Evolutionary conservation across 2,113 vertebrate genomes (phyloP).

Genomic region (Ctenomys sociabilis): DNA sequence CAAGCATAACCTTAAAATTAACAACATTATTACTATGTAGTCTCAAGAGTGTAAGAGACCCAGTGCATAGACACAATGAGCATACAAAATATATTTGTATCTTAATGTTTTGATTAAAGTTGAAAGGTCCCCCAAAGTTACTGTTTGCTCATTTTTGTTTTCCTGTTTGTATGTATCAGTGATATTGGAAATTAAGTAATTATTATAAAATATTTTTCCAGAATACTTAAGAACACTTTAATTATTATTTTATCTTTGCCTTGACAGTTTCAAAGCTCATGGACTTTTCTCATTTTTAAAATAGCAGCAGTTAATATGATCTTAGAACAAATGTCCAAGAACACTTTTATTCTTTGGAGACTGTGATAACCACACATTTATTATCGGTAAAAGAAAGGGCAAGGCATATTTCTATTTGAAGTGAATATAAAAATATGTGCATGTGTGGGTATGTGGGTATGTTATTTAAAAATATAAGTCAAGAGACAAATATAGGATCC

Average conservation of each 20-base stretch:
- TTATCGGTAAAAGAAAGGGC: slow-evolving; percentile 36
- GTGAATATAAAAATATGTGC: slow-evolving; percentile 59
- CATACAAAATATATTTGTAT: not conserved
- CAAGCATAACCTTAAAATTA: not conserved
- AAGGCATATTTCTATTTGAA: slow-evolving; percentile 54
- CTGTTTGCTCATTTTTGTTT: slow-evolving; percentile 35
- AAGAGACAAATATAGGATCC: slow-evolving; percentile 41
- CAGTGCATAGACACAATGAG: not conserved
- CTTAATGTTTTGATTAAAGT: slow-evolving; percentile 1
- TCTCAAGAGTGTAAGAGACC: not conserved
- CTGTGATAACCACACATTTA: slow-evolving; percentile 35
- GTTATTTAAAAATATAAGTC: slow-evolving; percentile 60
- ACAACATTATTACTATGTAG: not conserved
- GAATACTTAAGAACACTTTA: not conserved
- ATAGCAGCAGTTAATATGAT: slow-evolving; percentile 8
- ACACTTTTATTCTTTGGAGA: slow-evolving; percentile 29
- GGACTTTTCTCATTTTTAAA: slow-evolving; percentile 32
- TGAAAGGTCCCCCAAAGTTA: not conserved
- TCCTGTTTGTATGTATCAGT: not conserved
- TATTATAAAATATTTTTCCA: slow-evolving; percentile 22
- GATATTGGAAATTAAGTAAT: not conserved
- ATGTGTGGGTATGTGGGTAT: not conserved
- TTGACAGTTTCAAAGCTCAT: slow-evolving; percentile 23
- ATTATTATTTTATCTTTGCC: not conserved
- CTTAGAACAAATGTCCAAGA: slow-evolving; percentile 52